Conservation (phyloP, 2,113 vertebrate species). For the Terrapene triunguis region DNA sequence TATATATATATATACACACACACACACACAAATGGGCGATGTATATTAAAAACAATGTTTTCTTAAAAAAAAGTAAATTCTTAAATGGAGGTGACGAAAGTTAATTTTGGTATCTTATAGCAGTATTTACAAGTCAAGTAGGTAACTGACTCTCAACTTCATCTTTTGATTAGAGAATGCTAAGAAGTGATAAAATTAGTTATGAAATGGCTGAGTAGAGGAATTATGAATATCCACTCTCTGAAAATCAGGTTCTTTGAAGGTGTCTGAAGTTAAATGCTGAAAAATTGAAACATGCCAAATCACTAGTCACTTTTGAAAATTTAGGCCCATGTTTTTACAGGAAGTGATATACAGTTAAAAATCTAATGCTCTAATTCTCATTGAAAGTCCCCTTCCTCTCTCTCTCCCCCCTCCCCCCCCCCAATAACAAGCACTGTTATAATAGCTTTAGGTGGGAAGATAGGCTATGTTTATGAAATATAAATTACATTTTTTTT, state of each 20-base stretch:
- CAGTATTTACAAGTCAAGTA: fast-evolving
- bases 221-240: background rate
- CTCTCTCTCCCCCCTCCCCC: fast-evolving
- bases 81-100: fast-evolving
- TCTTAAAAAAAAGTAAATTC: fast-evolving
- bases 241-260: fast-evolving
- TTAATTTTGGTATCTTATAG: background rate
- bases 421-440: fast-evolving
- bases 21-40: background rate
- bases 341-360: background rate
- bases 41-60: fast-evolving
- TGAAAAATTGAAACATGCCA: fast-evolving
- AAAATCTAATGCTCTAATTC: background rate
- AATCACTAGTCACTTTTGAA: background rate
- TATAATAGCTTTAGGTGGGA: background rate
- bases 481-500: background rate
- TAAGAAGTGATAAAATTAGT: background rate
- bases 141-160: background rate
- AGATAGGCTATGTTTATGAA: background rate
- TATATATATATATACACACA: background rate
- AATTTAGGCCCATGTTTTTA: fast-evolving
- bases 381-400: background rate
- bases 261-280: fast-evolving
- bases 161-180: fast-evolving
- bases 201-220: fast-evolving